Percentiles rank a stretch among this genome's conserved stretches.
Conservation (phyloP, 2,797 vertebrate species). For the Eulemur mongoz region DNA sequence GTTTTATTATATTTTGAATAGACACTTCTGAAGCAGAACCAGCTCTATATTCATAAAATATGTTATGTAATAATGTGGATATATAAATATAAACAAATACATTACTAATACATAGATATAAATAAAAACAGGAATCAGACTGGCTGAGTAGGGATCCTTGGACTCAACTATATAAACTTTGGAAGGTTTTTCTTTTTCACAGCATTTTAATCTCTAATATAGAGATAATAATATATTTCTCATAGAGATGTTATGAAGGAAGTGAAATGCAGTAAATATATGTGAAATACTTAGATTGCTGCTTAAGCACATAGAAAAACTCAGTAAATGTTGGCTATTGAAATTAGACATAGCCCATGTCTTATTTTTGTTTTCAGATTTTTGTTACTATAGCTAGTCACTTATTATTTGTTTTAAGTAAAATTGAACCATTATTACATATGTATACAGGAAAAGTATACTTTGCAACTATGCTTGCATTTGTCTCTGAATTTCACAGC, state of each 20-base stretch:
- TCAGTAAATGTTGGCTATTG: neutral
- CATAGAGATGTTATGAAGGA: neutral
- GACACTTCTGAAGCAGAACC: neutral
- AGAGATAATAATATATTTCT: neutral
- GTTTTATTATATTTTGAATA: constrained; percentile 11
- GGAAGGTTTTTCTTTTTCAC: neutral
- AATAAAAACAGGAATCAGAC: neutral
- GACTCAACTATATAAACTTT: neutral
- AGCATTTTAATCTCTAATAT: neutral
- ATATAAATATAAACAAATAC: neutral
- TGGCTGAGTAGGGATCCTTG: neutral
- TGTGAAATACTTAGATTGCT: neutral
- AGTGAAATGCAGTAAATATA: neutral
- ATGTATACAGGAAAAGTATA: neutral
- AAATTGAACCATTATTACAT: neutral
- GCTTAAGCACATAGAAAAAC: neutral
- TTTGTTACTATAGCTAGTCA: neutral
- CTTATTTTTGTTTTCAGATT: neutral
- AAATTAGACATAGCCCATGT: neutral
- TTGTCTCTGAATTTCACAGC: neutral
- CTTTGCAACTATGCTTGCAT: neutral
- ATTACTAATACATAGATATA: too few relatives aligned
- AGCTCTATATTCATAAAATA: neutral
- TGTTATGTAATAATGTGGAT: neutral
- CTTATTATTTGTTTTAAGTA: neutral